These are phyloP conservation scores for Diglossa cyanea DNA, from an alignment of 2,797 vertebrate species.

Conservation along the genomic window DNA sequence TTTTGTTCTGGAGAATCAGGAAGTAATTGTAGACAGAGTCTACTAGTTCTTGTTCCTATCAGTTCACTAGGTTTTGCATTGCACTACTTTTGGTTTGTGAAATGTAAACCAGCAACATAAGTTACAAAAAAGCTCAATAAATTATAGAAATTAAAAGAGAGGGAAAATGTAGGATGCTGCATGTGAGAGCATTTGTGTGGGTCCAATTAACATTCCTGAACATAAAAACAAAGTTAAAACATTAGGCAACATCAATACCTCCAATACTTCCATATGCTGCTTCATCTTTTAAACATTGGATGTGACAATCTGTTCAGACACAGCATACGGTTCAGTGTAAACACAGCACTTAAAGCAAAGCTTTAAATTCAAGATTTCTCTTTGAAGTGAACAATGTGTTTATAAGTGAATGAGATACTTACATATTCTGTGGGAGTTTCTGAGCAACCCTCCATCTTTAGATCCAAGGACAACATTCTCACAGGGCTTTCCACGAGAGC, in stretches of 20 bases:
- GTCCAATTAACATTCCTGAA: conserved; percentile 49
- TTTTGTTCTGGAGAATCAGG: neutral
- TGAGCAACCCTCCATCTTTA: neutral
- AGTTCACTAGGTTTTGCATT: neutral
- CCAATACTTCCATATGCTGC: conserved; percentile 2
- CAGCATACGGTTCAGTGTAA: neutral
- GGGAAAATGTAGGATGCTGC: neutral
- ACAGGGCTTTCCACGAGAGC: neutral
- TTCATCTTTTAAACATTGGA: conserved; percentile 8
- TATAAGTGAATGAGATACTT: neutral
- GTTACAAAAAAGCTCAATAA: neutral
- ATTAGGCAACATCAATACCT: conserved; percentile 3
- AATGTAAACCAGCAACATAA: neutral
- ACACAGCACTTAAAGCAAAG: neutral
- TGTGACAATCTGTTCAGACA: neutral
- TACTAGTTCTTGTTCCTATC: neutral
- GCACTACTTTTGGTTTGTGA: neutral
- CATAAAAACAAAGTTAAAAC: conserved; percentile 18
- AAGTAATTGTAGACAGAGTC: neutral
- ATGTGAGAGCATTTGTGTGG: neutral
- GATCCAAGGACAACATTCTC: neutral
- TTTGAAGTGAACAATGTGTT: conserved; percentile 18
- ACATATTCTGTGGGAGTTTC: neutral
- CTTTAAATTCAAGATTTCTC: neutral
- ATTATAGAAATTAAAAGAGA: neutral